Evolutionary conservation across 1,140 invertebrate species (phyloP), one percentile per base, ranked within the genome.

Genomic region (Temnothorax nylanderi): DNA sequence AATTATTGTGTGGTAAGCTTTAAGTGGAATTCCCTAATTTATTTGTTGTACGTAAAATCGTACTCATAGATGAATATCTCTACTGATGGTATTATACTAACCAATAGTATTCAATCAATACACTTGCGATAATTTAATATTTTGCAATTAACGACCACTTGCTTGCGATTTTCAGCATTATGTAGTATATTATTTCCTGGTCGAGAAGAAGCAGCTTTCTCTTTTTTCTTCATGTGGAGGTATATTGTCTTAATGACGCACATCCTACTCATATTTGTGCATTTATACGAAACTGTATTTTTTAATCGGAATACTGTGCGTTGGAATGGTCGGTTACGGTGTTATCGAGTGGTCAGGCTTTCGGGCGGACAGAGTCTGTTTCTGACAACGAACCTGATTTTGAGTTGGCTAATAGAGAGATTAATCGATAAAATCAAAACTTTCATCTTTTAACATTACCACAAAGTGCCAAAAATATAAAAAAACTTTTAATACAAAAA

Each of bases 191-290:
- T 99, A 16, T 99, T 99, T 92, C 97, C 97, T 0, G 97, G 98
- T 26, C 96, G 97, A 87, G 97, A 99, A 93, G 98, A 99, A 93
- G 97, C 98, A 2, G 98, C 98, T 0, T 99, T 99, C 93, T 98
- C 98, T 85, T 99, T 99, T 94, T 99, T 99, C 94, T 96, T 98
- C 16, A 95, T 99, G 51, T 98, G 98, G 97, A 98, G 99, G 94
- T 97, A 98, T 10, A 96, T 98, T 6, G 99, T 99, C 58, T 98
- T 98, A 67, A 97, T 99, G 8, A 97, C 98, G 13, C 99, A 98
- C 89, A 96, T 97, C 5, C 5, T 96, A 97, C 60, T 97, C 98
- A 3, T 97, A 97, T 91, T 94, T 98, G 16, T 98, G 98, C 92
- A 97, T 98, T 0, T 95, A 96, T 84, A 95, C 95, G 54, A 99